Percentiles rank a stretch among this genome's conserved stretches.
phyloP scores from a whole-genome alignment of 2,888 invertebrate genomes.

The Lomographa bimaculata region DNA sequence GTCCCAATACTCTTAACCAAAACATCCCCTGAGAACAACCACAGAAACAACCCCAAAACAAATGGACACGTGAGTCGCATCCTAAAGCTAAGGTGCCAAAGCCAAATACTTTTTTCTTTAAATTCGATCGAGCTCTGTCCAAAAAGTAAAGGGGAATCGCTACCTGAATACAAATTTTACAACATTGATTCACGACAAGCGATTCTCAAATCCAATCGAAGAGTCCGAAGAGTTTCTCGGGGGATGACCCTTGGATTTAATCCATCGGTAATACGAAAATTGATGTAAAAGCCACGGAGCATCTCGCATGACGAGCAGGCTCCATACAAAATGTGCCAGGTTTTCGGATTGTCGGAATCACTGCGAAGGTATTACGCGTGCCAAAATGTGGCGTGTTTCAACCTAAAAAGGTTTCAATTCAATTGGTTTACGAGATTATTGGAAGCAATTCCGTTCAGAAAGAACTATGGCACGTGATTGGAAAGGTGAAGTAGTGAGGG shows the following conservation, averaged over 20 bases:
- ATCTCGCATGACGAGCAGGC: conserved; percentile 50
- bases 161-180: conserved; percentile 78
- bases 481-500: conserved; percentile 52
- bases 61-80: conserved; percentile 30
- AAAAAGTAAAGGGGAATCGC: conserved; percentile 59
- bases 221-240: conserved; percentile 65
- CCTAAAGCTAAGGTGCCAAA: conserved; percentile 27
- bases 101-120: conserved; percentile 49
- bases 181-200: conserved; percentile 75
- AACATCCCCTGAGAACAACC: conserved; percentile 26
- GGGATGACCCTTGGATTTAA: conserved; percentile 77
- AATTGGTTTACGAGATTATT: conserved; percentile 65
- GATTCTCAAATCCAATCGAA: conserved; percentile 72
- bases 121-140: conserved; percentile 64
- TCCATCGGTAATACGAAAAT: conserved; percentile 82
- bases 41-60: conserved; percentile 29
- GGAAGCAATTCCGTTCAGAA: conserved; percentile 79
- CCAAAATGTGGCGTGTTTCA: conserved; percentile 68
- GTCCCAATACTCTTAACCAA: conserved; percentile 28
- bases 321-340: conserved; percentile 64
- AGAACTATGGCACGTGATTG: conserved; percentile 76
- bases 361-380: conserved; percentile 47
- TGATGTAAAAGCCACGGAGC: conserved; percentile 74
- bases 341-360: conserved; percentile 55
- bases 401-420: conserved; percentile 70